These are phyloP conservation scores for Synergus itoensis DNA, from an alignment of 2,888 invertebrate genomes.

Conservation along the genomic window DNA sequence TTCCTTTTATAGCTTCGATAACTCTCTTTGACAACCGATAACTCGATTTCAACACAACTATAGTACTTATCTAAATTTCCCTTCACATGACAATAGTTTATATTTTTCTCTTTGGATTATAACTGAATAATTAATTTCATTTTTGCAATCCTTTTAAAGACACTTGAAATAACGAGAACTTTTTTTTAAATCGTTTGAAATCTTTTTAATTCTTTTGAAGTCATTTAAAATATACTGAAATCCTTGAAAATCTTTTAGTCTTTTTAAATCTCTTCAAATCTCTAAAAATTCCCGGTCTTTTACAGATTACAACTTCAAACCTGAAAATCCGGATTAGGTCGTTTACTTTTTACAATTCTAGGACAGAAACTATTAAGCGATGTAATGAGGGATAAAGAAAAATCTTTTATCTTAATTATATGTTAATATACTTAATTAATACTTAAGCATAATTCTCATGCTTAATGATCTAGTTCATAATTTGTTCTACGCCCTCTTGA, in stretches of 20 bases:
- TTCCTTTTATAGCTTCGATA: constrained; percentile 62
- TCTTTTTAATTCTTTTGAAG: no score
- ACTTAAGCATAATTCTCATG: constrained; percentile 15
- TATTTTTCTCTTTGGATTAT: no score
- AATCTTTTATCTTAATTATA: constrained; percentile 18
- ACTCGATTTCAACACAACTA: constrained; percentile 43
- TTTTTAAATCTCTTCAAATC: not conserved
- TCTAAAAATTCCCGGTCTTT: not conserved
- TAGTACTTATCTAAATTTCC: not conserved
- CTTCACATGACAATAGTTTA: not conserved
- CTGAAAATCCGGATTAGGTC: not conserved
- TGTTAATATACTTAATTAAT: constrained; percentile 7
- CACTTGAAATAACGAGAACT: no score
- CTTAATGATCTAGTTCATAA: constrained; percentile 21
- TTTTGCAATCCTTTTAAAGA: no score
- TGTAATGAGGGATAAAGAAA: not conserved
- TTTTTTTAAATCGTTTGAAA: no score
- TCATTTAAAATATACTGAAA: not conserved
- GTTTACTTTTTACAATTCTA: not conserved
- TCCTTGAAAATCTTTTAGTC: no score
- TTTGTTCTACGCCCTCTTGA: constrained; percentile 6
- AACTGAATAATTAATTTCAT: no score
- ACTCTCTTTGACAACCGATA: constrained; percentile 56
- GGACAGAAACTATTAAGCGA: not conserved
- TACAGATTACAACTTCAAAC: not conserved